phyloP scores from a whole-genome alignment of 2,888 invertebrate genomes.

The Omphaloscelis lunosa region DNA sequence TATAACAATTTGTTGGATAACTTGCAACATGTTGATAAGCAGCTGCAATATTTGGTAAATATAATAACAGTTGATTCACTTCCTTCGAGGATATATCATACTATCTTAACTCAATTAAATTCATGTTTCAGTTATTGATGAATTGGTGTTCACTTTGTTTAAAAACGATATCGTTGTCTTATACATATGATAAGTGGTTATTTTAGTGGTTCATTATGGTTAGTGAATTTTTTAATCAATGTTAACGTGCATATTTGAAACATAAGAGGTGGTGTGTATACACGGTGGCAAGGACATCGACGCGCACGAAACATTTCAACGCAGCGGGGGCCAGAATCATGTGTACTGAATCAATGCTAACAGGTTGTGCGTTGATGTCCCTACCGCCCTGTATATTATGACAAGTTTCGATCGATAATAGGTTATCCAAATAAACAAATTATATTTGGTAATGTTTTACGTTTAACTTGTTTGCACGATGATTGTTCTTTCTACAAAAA shows the following conservation, averaged over 20 bases:
- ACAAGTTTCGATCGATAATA: neutral
- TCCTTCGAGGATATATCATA: neutral
- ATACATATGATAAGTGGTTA: neutral
- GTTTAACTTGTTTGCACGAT: neutral
- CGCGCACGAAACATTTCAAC: too few species aligned
- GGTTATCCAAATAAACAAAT: neutral
- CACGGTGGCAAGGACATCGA: too few species aligned
- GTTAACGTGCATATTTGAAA: neutral
- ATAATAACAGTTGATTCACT: neutral
- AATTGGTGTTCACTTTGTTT: neutral
- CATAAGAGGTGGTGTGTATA: too few species aligned
- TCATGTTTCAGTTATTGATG: conserved; percentile 7
- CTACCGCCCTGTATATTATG: too few species aligned
- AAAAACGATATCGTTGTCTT: neutral
- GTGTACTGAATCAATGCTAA: too few species aligned
- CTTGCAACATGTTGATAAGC: neutral
- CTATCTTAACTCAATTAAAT: neutral
- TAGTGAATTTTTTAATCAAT: neutral
- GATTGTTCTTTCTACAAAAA: neutral
- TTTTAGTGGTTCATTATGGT: neutral
- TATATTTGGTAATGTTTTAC: neutral
- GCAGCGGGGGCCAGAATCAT: too few species aligned
- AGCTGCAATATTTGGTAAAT: conserved; percentile 14
- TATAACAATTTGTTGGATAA: conserved; percentile 40
- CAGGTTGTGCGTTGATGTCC: too few species aligned